Evolutionary conservation across 2,113 vertebrate species (phyloP).

Genomic region (Forbesichthys agassizii): DNA sequence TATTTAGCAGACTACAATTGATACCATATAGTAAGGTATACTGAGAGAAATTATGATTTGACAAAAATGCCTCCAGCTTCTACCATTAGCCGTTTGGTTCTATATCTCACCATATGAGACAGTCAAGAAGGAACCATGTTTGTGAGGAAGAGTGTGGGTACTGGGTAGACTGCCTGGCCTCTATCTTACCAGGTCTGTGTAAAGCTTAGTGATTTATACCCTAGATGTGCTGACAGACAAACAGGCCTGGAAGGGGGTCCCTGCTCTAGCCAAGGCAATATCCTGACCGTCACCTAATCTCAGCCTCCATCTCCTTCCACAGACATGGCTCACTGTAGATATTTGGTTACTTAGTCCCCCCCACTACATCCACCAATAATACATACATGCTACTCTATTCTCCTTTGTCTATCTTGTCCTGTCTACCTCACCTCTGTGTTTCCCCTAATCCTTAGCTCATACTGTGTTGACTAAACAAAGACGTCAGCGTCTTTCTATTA

Average conservation of each 20-base stretch:
- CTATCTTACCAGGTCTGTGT: constrained; percentile 23
- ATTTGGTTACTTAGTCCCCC: constrained; percentile 50
- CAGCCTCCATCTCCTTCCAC: constrained; percentile 41
- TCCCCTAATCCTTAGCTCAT: constrained; percentile 41
- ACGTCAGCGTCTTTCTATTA: constrained; percentile 53
- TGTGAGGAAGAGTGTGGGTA: background rate
- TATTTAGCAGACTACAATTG: too few relatives aligned
- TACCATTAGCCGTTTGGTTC: too few relatives aligned
- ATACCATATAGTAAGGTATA: too few relatives aligned
- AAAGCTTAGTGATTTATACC: constrained; percentile 32
- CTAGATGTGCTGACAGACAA: constrained; percentile 32
- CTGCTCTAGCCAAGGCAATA: constrained; percentile 52
- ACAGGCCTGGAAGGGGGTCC: constrained; percentile 24
- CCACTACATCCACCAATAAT: constrained; percentile 53
- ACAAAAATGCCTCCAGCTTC: too few relatives aligned
- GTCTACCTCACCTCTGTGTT: constrained; percentile 25
- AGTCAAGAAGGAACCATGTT: background rate
- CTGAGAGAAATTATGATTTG: too few relatives aligned
- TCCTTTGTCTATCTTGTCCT: constrained; percentile 15
- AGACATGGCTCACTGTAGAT: constrained; percentile 44
- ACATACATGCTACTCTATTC: constrained; percentile 43
- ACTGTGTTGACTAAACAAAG: constrained; percentile 66
- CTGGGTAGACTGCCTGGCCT: constrained; percentile 3
- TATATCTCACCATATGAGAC: too few relatives aligned
- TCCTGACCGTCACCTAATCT: constrained; percentile 60